Evolutionary conservation across 2,888 invertebrate species (phyloP), one percentile per base, ranked within the genome.

Genomic region (Coleophora deauratella): DNA sequence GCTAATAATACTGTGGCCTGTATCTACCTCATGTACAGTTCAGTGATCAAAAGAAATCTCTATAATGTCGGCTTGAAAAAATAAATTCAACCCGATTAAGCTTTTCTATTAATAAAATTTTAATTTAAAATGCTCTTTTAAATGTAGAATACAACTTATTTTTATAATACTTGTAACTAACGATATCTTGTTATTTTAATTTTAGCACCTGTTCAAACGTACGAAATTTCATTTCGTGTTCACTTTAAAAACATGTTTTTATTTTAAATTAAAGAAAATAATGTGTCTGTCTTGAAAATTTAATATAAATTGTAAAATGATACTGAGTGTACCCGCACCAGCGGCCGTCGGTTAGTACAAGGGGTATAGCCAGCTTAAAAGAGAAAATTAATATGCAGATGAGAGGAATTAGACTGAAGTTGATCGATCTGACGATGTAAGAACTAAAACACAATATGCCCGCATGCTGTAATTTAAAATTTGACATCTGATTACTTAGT

Each of bases 361-460:
- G 21, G 21, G 21, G 21, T 21, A 21, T 27, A 35, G 31, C 7
- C 10, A 31, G 31, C 10, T 4, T n/a, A 13, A 31, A 42, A 35
- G 27, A 10, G 12, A n/a, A 55, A 73, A 77, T 74, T 76, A 74
- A 72, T 71, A 82, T 81, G 82, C 75, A 82, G 68, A 81, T 81
- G 70, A 77, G 72, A 51, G 53, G 62, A 72, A 76, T 76, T 73
- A 69, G 62, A 61, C 55, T 66, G 66, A 66, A 63, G 69, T 77
- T 78, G 82, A 82, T 82, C 63, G 80, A 81, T 78, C 63, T 59
- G 64, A 49, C 56, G 51, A 49, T 46, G 44, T 45, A 57, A 66
- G 59, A 55, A 51, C 44, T 38, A 49, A 49, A 43, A 50, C 40
- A 75, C 69, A 82, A 78, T 80, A 47, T 35, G 47, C 82, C 82